Percentiles rank a stretch among this genome's conserved stretches.
phyloP scores from a whole-genome alignment of 2,888 invertebrate species.

The Lysandra bellargus region DNA sequence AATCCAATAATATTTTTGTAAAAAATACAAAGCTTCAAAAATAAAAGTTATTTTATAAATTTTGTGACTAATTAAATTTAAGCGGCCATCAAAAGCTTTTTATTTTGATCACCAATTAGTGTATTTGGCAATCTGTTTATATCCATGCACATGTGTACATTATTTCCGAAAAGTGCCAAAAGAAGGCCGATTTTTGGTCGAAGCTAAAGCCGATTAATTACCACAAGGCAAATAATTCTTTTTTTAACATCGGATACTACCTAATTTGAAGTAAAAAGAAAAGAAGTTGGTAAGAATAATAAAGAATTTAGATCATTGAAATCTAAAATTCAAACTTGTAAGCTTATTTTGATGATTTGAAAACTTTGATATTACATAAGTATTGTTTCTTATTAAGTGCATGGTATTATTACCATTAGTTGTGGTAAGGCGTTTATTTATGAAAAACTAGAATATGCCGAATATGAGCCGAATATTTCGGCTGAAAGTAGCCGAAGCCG shows the following conservation, averaged over 20 bases:
- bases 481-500: neutral
- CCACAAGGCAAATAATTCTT: too few species aligned
- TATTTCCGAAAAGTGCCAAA: neutral
- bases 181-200: neutral
- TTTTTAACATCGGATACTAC: too few species aligned
- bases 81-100: neutral
- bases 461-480: neutral
- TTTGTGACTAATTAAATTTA: neutral
- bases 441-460: too few species aligned
- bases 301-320: too few species aligned
- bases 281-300: too few species aligned
- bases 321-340: too few species aligned
- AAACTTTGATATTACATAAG: too few species aligned
- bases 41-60: neutral
- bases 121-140: constrained; percentile 6
- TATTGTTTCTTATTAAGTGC: too few species aligned
- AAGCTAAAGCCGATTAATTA: neutral
- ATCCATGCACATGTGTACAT: neutral
- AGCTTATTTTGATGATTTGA: too few species aligned
- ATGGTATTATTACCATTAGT: too few species aligned
- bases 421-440: too few species aligned
- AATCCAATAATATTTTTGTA: neutral
- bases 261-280: too few species aligned
- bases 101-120: constrained; percentile 15
- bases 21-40: neutral